Evolutionary conservation across 2,797 vertebrate genomes (phyloP).

Genomic region (Ctenochaetus hawaiiensis): DNA sequence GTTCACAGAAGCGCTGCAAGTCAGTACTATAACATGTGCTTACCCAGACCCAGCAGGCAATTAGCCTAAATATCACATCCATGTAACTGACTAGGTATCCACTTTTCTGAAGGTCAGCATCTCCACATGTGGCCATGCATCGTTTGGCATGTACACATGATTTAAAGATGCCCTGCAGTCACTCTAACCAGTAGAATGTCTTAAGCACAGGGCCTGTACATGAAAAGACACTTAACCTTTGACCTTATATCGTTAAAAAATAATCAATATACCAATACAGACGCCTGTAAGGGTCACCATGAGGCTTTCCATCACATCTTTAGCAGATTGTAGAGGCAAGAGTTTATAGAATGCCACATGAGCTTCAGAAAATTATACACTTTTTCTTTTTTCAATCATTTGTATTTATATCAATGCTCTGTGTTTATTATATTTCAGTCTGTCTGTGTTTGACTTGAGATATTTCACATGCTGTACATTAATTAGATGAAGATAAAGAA

Average conservation of each 20-base stretch:
- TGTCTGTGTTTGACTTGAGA: not conserved
- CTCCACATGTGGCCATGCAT: conserved; percentile 34
- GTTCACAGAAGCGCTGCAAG: not conserved
- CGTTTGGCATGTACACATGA: conserved; percentile 24
- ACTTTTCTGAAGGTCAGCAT: conserved; percentile 56
- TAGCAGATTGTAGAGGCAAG: not conserved
- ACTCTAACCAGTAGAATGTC: conserved; percentile 29
- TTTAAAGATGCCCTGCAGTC: conserved; percentile 37
- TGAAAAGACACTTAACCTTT: conserved; percentile 53
- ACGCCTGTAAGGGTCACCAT: not conserved
- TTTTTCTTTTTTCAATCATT: not conserved
- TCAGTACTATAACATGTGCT: conserved; percentile 27
- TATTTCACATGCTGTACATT: not conserved
- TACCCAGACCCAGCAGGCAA: conserved; percentile 22
- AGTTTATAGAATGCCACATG: not conserved
- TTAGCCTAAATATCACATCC: conserved; percentile 36
- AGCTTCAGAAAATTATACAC: not conserved
- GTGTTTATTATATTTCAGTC: not conserved
- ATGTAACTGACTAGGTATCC: conserved; percentile 19
- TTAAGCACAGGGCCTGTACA: conserved; percentile 30
- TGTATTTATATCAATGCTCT: not conserved
- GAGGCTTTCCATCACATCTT: conserved; percentile 18
- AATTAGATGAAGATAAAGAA: not conserved
- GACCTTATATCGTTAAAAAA: conserved; percentile 35
- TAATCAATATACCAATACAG: conserved; percentile 51